phyloP scores from a whole-genome alignment of 2,888 invertebrate species.

The Cataglyphis altisquamis region DNA sequence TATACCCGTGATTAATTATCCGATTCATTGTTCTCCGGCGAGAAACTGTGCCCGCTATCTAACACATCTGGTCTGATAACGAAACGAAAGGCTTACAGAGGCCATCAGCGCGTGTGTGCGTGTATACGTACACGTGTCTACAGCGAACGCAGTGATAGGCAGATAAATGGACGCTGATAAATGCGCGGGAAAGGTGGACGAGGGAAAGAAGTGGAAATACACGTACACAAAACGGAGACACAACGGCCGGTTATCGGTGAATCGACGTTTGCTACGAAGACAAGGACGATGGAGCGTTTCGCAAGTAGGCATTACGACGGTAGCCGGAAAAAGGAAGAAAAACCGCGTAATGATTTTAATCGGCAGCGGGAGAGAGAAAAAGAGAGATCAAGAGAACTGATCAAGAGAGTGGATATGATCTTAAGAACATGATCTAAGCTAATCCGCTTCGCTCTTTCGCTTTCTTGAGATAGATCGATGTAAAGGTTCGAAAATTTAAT shows the following conservation, averaged over 20 bases:
- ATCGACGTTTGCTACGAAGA: conserved; percentile 68
- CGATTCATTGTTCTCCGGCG: conserved; percentile 68
- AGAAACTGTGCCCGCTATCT: conserved; percentile 67
- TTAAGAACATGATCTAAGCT: conserved; percentile 63
- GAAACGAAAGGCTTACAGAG: conserved; percentile 64
- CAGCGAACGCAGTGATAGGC: conserved; percentile 66
- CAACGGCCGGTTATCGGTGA: conserved; percentile 59
- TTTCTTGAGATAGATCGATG: conserved; percentile 45
- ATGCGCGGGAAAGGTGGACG: conserved; percentile 73
- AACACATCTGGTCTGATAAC: conserved; percentile 65
- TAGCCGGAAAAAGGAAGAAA: conserved; percentile 53
- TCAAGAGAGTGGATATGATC: conserved; percentile 53
- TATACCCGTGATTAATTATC: conserved; percentile 65
- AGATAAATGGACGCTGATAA: conserved; percentile 77
- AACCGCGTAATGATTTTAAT: conserved; percentile 39
- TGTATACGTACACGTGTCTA: conserved; percentile 27
- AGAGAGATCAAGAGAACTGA: conserved; percentile 22
- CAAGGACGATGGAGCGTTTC: conserved; percentile 64
- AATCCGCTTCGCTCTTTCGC: conserved; percentile 57
- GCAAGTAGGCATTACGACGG: conserved; percentile 65
- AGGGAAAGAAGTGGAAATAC: conserved; percentile 61
- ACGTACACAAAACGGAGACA: conserved; percentile 59
- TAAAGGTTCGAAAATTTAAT: conserved; percentile 33
- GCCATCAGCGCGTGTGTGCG: conserved; percentile 46
- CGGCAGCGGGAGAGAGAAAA: conserved; percentile 23